Evolutionary conservation across 2,888 invertebrate species (phyloP), one percentile per base, ranked within the genome.

Genomic region (Axea sp.): DNA sequence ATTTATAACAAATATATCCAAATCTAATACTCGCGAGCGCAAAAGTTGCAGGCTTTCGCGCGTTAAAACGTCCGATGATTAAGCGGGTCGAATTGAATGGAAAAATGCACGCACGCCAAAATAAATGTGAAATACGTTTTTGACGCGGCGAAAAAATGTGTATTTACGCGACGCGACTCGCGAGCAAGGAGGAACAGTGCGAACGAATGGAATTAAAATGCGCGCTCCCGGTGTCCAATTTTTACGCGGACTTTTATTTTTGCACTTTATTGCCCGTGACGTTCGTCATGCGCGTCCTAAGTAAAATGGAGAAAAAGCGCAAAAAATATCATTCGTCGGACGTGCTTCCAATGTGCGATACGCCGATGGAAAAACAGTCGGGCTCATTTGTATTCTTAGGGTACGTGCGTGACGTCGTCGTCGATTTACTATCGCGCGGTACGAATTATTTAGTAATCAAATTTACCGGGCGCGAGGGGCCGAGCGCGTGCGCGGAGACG

Each of bases 381-480:
- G 80, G 81, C 86, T 87, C 86, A 87, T 87, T 87, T 85, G 85
- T 87, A 87, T 87, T 87, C 87, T 86, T 86, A 85, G 84, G 78
- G 82, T 83, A 81, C 45, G 77, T 65, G 75, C 77, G 64, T 77
- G 75, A 64, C 75, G 64, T 68, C 80, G 76, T 79, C 82, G 82
- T 82, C 84, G 85, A 86, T 85, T 86, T 83, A 85, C 83, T 84
- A 86, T 85, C 86, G 86, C 86, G 87, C 86, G 81, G 81, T 80
- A 83, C 85, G 85, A 86, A 87, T 87, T 87, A 87, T 86, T 87
- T 86, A 83, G 86, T 87, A 86, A 87, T 87, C 86, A 87, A 86
- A 86, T 87, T 86, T 86, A 82, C 78, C 79, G 68, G 37, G 59
- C 57, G 62, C 59, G 55, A 45, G 57, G 69, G 69, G 62, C 47